phyloP scores from a whole-genome alignment of 1,140 invertebrate genomes.

The Drosophila ironensis region DNA sequence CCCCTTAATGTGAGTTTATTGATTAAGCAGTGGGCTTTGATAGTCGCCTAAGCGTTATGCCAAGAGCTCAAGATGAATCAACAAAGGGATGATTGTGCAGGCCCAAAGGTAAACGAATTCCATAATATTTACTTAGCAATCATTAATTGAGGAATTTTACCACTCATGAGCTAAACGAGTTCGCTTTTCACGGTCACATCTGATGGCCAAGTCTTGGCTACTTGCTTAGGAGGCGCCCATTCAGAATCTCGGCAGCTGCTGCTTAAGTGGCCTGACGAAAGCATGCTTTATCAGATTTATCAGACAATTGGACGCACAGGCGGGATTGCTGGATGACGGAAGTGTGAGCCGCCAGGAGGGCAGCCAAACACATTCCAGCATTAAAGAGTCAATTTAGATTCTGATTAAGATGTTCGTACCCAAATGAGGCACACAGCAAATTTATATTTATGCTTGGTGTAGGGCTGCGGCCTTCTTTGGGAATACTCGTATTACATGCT shows the following conservation, averaged over 20 bases:
- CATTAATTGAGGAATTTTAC: constrained; percentile 30
- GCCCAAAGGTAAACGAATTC: constrained; percentile 25
- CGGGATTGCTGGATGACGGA: not conserved
- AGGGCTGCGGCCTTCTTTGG: not conserved
- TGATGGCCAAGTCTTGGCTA: not conserved
- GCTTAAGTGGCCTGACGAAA: constrained; percentile 23
- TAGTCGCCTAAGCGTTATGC: not conserved
- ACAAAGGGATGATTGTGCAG: constrained; percentile 18
- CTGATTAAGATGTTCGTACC: constrained; percentile 12
- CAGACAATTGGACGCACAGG: constrained; percentile 17
- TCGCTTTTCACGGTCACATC: constrained; percentile 8
- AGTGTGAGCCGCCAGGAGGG: constrained; percentile 3
- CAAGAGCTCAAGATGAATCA: constrained; percentile 30
- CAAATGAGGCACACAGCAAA: constrained; percentile 6
- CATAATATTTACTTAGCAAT: constrained; percentile 10
- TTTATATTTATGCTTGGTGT: not conserved
- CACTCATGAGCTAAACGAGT: constrained; percentile 24
- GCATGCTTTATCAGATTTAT: constrained; percentile 38
- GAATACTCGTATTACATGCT: too few relatives aligned
- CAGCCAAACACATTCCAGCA: constrained; percentile 5
- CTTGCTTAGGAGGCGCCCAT: not conserved
- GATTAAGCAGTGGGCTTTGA: not conserved
- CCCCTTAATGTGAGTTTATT: constrained; percentile 4
- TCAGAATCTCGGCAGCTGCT: constrained; percentile 12
- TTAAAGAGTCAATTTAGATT: constrained; percentile 6